Evolutionary conservation across 2,888 invertebrate genomes (phyloP).

Genomic region (Catocala nupta): DNA sequence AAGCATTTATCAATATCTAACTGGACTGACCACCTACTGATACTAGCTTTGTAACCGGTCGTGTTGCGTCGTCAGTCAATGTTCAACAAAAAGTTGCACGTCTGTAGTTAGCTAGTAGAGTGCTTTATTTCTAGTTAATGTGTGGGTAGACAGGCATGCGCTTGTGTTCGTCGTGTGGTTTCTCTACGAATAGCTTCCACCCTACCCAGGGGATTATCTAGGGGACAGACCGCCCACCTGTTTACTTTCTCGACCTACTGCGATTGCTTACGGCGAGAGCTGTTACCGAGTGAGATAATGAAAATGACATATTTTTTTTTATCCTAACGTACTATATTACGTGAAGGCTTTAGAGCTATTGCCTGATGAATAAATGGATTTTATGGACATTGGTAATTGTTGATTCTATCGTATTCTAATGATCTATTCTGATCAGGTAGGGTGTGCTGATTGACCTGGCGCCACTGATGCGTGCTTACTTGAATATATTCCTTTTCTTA

Average conservation of each 20-base stretch:
- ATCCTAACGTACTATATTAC: background rate
- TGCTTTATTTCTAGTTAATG: background rate
- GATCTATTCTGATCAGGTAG: no score
- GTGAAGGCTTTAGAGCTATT: no score
- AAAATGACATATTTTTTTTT: background rate
- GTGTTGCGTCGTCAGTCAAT: background rate
- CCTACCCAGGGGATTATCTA: conserved; percentile 4
- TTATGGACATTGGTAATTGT: no score
- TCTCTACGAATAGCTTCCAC: conserved; percentile 4
- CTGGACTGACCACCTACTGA: background rate
- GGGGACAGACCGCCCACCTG: conserved; percentile 7
- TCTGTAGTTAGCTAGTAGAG: background rate
- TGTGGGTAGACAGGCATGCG: conserved; percentile 1
- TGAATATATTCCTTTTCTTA: no score
- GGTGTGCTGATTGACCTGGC: no score
- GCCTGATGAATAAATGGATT: no score
- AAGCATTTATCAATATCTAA: no score
- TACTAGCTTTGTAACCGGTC: no score
- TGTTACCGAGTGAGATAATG: background rate
- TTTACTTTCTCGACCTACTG: conserved; percentile 8
- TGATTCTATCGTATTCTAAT: no score
- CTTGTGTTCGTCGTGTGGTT: conserved; percentile 3
- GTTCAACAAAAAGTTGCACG: conserved; percentile 1
- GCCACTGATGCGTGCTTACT: no score
- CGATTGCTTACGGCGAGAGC: background rate